Evolutionary conservation across 1,140 invertebrate genomes (phyloP), one percentile per base, ranked within the genome.

Genomic region (Lanistes nyassanus): DNA sequence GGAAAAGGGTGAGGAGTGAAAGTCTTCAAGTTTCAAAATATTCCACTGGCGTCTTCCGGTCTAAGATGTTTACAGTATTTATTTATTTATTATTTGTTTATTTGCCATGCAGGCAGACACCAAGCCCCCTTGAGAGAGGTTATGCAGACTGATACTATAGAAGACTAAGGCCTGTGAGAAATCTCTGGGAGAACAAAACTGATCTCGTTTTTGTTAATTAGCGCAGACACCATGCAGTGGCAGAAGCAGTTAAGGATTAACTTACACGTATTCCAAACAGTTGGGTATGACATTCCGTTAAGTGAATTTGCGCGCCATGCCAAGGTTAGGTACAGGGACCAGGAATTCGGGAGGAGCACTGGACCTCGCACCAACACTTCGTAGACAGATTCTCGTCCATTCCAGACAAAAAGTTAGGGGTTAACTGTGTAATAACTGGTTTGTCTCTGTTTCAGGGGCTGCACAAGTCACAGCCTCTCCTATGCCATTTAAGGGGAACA

Each of bases 1-100:
- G 19, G 76, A 78, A 9, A 78, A 69, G 74, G 76, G 76, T 78
- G n/a, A 56, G 39, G 26, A 11, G 11, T 7, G 4, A 23, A 1
- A 23, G 2, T 60, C 1, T 7, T 60, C 9, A 13, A 13, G 13
- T 53, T 53, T 53, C 51, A 13, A 13, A 13, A 13, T 53, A 23
- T 53, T 53, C 23, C 23, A 13, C 23, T 53, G 23, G 23, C 51
- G 13, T 13, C 13, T 11, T 53, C 23, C 51, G 13, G 13, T 53
- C 51, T 53, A 13, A 13, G 13, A 13, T 23, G 13, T 53, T 53
- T 53, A 13, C 51, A 53, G 13, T 53, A 13, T 23, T 53, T 53
- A 13, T 23, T 53, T 53, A 13, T 23, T 53, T 53, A 13, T 53
- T 23, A 53, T 23, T 23, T 13, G 23, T 53, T 53, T 53, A 13